phyloP scores from a whole-genome alignment of 2,113 vertebrate species.

The Pelmatolapia mariae region DNA sequence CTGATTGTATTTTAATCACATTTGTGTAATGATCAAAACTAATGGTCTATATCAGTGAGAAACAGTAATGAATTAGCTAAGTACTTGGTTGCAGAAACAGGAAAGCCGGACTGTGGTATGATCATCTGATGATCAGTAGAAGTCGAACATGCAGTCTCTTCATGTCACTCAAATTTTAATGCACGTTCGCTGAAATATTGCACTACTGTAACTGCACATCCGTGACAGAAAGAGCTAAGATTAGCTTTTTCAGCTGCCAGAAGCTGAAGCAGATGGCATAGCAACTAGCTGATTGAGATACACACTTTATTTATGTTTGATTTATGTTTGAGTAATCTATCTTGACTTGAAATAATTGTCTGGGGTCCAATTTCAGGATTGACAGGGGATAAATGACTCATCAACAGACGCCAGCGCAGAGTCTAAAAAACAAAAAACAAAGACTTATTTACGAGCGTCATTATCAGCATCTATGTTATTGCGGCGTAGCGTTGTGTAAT shows the following conservation, averaged over 20 bases:
- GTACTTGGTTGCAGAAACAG: background rate
- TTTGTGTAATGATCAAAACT: conserved; percentile 30
- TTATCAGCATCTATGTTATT: background rate
- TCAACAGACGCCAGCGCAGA: background rate
- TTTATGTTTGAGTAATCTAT: conserved; percentile 28
- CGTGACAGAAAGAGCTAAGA: background rate
- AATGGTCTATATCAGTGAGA: background rate
- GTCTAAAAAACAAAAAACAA: background rate
- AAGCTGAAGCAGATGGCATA: conserved; percentile 36
- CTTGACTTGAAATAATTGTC: conserved; percentile 2
- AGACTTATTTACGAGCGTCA: background rate
- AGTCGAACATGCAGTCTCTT: conserved; percentile 40
- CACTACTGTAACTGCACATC: background rate
- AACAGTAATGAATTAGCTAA: conserved; percentile 17
- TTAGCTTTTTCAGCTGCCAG: conserved; percentile 19
- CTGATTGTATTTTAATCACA: conserved; percentile 17
- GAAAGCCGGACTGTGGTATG: background rate
- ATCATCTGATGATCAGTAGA: conserved; percentile 33
- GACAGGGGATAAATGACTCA: conserved; percentile 8
- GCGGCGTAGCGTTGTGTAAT: background rate
- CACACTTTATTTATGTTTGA: conserved; percentile 17
- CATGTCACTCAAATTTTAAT: background rate
- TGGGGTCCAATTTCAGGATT: conserved; percentile 3
- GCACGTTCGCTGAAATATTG: background rate
- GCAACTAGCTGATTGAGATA: conserved; percentile 18